Percentiles rank a stretch among this genome's conserved stretches.
Conservation (phyloP, 2,888 invertebrate species). For the Dolichomitus sp. region DNA sequence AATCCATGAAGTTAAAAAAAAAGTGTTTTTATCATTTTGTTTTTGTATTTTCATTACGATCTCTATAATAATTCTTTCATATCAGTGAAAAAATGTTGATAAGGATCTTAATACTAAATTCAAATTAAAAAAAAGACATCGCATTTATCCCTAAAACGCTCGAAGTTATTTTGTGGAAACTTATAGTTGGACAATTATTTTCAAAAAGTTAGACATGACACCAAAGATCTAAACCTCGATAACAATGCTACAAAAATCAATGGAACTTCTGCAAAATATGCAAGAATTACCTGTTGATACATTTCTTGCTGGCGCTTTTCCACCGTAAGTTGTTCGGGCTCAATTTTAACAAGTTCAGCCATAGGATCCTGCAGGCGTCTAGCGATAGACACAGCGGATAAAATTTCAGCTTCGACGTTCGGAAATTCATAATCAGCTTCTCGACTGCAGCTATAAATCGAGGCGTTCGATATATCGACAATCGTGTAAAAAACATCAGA, state of each 20-base stretch:
- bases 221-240: not conserved
- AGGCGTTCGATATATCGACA: constrained; percentile 96
- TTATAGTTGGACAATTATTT: too few relatives aligned
- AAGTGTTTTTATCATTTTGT: too few relatives aligned
- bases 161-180: too few relatives aligned
- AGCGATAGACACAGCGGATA: constrained; percentile 93
- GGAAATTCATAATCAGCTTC: constrained; percentile 95
- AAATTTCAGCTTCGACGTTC: constrained; percentile 93
- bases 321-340: constrained; percentile 96
- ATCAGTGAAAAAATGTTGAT: too few relatives aligned
- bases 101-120: too few relatives aligned
- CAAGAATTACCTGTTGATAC: constrained; percentile 89
- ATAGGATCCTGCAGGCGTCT: constrained; percentile 96
- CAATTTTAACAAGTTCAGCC: constrained; percentile 96
- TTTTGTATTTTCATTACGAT: too few relatives aligned
- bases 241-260: not conserved
- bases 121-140: too few relatives aligned
- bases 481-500: constrained; percentile 91
- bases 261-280: not conserved
- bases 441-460: constrained; percentile 95
- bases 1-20: too few relatives aligned
- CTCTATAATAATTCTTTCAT: too few relatives aligned
- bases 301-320: constrained; percentile 99
- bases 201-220: too few relatives aligned
- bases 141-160: too few relatives aligned